These are phyloP conservation scores for Bolinopsis microptera DNA, from an alignment of 37 sponge, comb jelly and placozoan species.

Conservation along the genomic window DNA sequence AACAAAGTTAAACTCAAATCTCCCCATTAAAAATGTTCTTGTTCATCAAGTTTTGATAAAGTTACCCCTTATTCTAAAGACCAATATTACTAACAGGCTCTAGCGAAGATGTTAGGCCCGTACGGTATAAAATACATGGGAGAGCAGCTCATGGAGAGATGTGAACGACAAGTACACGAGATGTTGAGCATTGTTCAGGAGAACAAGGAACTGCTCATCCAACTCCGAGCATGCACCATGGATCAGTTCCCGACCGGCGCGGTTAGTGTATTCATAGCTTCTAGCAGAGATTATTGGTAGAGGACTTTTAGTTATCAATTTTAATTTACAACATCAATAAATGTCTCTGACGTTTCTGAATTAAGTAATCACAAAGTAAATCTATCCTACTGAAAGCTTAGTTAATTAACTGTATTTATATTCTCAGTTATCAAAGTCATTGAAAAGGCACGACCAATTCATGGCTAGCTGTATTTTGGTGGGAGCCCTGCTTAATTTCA, in stretches of 20 bases:
- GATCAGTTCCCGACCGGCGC: background rate
- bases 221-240: background rate
- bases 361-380: too few species aligned
- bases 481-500: slow-evolving; percentile 30
- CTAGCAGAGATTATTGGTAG: too few species aligned
- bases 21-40: too few species aligned
- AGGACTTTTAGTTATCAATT: background rate
- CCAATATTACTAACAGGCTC: slow-evolving; percentile 67
- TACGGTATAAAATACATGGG: slow-evolving; percentile 88
- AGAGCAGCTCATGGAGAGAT: slow-evolving; percentile 82
- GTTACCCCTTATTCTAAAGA: background rate
- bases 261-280: background rate
- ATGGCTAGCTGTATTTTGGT: background rate
- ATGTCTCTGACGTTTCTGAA: too few species aligned
- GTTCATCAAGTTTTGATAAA: too few species aligned
- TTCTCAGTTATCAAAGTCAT: background rate
- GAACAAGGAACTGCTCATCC: slow-evolving; percentile 72
- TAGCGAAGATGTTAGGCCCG: slow-evolving; percentile 89
- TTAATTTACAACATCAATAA: too few species aligned
- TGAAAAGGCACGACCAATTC: slow-evolving; percentile 8
- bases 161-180: background rate
- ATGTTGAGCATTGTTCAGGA: slow-evolving; percentile 81
- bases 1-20: too few species aligned
- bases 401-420: too few species aligned
- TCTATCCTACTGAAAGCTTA: too few species aligned